A percentile compares a stretch with the other conserved stretches of the same genome.
phyloP scores from a whole-genome alignment of 2,113 vertebrate species.

The Alethe diademata region DNA sequence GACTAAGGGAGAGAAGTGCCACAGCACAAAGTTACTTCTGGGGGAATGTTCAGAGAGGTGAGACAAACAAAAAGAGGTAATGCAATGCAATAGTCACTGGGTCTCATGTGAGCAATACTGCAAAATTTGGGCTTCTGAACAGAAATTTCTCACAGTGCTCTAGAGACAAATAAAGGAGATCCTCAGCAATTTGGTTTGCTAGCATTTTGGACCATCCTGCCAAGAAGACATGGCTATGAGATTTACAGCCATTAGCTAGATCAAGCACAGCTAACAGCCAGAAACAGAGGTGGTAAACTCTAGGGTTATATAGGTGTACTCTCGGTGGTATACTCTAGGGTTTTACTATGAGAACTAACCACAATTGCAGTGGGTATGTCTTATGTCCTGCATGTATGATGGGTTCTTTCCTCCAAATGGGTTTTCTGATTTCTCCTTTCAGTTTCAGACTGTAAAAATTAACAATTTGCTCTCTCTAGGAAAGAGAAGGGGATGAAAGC shows the following conservation, averaged over 20 bases:
- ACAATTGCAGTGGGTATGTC: not conserved
- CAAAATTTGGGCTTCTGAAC: not conserved
- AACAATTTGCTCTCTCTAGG: not conserved
- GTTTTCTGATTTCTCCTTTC: not conserved
- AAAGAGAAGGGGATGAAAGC: not conserved
- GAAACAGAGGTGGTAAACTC: not conserved
- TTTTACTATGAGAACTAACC: not conserved
- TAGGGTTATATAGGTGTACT: not conserved
- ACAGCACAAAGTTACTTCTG: not conserved
- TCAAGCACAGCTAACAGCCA: not conserved
- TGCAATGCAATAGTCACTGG: not conserved
- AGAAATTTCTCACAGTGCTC: not conserved
- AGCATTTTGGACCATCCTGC: not conserved
- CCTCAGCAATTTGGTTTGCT: not conserved
- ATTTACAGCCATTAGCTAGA: not conserved
- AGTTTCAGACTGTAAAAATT: not conserved
- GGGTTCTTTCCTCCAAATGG: not conserved
- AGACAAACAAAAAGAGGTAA: not conserved
- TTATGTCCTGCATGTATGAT: not conserved
- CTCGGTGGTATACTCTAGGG: not conserved
- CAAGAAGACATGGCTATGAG: not conserved
- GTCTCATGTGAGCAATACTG: not conserved
- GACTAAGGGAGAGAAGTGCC: not conserved
- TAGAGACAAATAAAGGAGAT: not conserved
- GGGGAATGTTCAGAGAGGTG: not conserved